A percentile compares a stretch with the other conserved stretches of the same genome.
These are phyloP conservation scores for Ormyrus nitidulus DNA, from an alignment of 2,888 invertebrate genomes.

Conservation along the genomic window DNA sequence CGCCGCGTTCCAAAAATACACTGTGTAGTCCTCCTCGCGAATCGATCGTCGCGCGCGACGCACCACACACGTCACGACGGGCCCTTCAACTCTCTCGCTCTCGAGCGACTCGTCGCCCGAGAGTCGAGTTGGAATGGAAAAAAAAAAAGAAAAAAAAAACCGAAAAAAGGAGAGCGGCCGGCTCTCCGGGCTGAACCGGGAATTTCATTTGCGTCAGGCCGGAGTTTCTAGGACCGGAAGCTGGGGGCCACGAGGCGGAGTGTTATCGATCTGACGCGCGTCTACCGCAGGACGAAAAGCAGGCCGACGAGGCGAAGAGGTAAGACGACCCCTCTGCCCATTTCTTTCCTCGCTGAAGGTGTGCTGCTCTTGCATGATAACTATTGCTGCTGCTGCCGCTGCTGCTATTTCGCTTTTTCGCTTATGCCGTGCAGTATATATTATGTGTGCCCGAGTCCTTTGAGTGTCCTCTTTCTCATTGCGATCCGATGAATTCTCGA, in stretches of 20 bases:
- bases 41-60: no score
- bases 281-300: slow-evolving; percentile 52
- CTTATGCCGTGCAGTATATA: no score
- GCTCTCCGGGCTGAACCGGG: slow-evolving; percentile 3
- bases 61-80: neutral
- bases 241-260: slow-evolving; percentile 36
- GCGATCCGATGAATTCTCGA: no score
- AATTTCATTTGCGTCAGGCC: slow-evolving; percentile 47
- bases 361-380: neutral
- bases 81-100: slow-evolving; percentile 30
- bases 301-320: slow-evolving; percentile 50
- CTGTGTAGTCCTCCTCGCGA: no score
- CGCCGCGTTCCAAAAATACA: no score
- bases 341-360: no score
- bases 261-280: slow-evolving; percentile 49
- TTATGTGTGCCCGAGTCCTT: no score
- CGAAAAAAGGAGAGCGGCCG: neutral
- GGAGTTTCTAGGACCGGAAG: slow-evolving; percentile 43
- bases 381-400: no score
- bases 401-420: neutral
- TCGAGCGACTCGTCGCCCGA: neutral
- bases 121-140: neutral
- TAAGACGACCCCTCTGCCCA: slow-evolving; percentile 14
- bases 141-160: neutral
- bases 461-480: no score